Evolutionary conservation across 2,888 invertebrate genomes (phyloP), one percentile per base, ranked within the genome.

Genomic region (Hetaerina titia): DNA sequence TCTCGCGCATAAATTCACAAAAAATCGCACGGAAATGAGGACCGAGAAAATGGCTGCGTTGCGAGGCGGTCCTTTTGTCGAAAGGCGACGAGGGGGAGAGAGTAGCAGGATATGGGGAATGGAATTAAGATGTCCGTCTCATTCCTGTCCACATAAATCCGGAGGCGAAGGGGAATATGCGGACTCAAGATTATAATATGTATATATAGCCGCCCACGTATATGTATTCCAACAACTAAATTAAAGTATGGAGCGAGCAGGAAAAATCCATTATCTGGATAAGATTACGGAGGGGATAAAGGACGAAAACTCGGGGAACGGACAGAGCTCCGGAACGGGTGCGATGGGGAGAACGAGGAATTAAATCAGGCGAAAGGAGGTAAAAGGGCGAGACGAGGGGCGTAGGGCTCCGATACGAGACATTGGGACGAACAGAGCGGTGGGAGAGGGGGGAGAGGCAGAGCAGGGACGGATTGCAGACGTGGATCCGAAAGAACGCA

Each of bases 161-260:
- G 31, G 31, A 31, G 31, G 25, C 11, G n/a, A 31, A 1, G 25
- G 81, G 31, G 31, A 7, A 60, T 11, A 15, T 17, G 17, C 60
- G 25, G 6, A 15, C 9, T 13, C 25, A 15, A 31, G 81, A 81
- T 81, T 81, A 31, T 81, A 81, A 81, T 81, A 81, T 31, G 31
- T 81, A 69, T 69, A 69, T 69, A 69, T 69, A 69, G 7, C 25
- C 81, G 31, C 25, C 31, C 25, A 81, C 25, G 15, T 31, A 31
- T 31, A 31, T 31, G 81, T 31, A 81, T 81, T 81, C 81, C 25
- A 13, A 81, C 81, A 81, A 81, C 81, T 81, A 81, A 81, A 81
- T 81, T 81, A 81, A 56, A 69, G 92, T 15, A 45, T 31, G 25
- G 31, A 56, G 45, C 8, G 17, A 63, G 63, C 45, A 45, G 90